phyloP scores from a whole-genome alignment of 2,113 vertebrate genomes.

The Chitala chitala region DNA sequence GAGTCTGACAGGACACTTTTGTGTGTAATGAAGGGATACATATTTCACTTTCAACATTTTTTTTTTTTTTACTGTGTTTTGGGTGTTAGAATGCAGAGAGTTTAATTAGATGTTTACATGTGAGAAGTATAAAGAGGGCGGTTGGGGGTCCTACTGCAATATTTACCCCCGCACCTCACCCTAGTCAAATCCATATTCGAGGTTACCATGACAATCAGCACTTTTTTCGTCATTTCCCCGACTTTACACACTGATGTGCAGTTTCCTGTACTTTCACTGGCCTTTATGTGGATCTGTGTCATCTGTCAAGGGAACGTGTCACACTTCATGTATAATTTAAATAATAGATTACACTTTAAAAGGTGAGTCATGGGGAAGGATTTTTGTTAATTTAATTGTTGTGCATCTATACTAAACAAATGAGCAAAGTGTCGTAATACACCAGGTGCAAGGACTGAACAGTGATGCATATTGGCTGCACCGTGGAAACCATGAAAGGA shows the following conservation, averaged over 20 bases:
- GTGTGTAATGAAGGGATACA: constrained; percentile 42
- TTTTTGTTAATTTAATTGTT: too few relatives aligned
- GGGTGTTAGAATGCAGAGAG: constrained; percentile 27
- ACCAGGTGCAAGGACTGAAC: too few relatives aligned
- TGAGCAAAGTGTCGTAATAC: too few relatives aligned
- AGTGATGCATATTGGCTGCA: too few relatives aligned
- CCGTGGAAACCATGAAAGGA: background rate
- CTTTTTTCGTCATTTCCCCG: constrained; percentile 9
- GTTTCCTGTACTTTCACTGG: background rate
- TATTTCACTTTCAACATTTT: constrained; percentile 27
- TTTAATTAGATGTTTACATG: constrained; percentile 36
- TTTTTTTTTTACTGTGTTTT: constrained; percentile 26
- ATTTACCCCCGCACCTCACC: constrained; percentile 19
- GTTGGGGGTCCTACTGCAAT: background rate
- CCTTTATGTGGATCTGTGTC: background rate
- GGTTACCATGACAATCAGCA: constrained; percentile 29
- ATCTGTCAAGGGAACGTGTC: background rate
- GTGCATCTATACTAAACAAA: too few relatives aligned
- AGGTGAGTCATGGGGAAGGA: too few relatives aligned
- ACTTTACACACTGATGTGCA: constrained; percentile 11
- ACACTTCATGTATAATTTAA: background rate
- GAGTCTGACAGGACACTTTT: constrained; percentile 25
- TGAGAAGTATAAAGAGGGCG: constrained; percentile 5
- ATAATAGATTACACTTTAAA: background rate
- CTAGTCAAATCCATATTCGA: background rate